Evolutionary conservation across 2,888 invertebrate genomes (phyloP), one percentile per base, ranked within the genome.

Genomic region (Drosophila hamatofila): DNA sequence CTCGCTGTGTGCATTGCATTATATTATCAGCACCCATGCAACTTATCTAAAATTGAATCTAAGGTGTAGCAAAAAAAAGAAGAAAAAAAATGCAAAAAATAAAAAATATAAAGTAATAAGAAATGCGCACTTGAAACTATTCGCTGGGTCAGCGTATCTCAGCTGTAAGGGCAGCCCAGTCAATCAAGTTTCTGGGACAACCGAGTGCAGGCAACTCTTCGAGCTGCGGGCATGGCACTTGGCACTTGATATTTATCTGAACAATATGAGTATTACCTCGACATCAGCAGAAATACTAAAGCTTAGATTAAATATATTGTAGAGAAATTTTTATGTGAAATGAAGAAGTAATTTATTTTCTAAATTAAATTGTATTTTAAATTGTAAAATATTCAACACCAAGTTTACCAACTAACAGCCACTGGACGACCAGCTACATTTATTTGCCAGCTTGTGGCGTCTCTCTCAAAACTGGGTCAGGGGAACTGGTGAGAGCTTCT

Each of bases 21-120:
- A 76, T 89, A 72, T 88, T 80, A 88, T 72, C 88, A 88, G 71
- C 86, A 54, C 79, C 81, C 82, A 64, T 71, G 75, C 58, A 57
- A 49, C 65, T 56, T 89, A 86, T 90, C 85, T 86, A 71, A 86
- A 86, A 86, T 86, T 90, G 76, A 89, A 86, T 86, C 90, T 83
- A 52, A 78, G 87, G 64, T 83, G 81, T 56, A 58, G 71, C 25
- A 56, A 35, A 37, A 35, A 35, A 21, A 12, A 33, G 14, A n/a
- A 33, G 4, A n/a, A 48, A n/a, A 14, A 14, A 21, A 18, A 51
- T 9, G 14, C 21, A 35, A 52, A 52, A 18, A n/a, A 48, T n/a
- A 49, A 33, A 33, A 12, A 30, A 49, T 21, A 33, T 6, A 27
- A 48, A 49, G 18, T 33, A 69, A 67, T 70, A 69, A 70, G 55